These are phyloP conservation scores for Dolichopus griseipennis DNA, from an alignment of 2,888 invertebrate genomes.

Conservation along the genomic window DNA sequence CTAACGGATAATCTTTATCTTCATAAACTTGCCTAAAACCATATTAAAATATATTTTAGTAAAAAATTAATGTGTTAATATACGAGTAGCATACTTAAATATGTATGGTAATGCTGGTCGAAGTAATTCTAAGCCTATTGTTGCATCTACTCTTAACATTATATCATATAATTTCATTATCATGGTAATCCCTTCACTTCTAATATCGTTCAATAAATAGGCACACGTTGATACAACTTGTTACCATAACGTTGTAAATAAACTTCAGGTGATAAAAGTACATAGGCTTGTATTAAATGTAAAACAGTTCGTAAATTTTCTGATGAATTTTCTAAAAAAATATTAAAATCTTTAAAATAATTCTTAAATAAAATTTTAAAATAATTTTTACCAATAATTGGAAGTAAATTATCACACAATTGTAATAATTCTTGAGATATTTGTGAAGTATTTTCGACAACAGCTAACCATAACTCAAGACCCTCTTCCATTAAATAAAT, in stretches of 20 bases:
- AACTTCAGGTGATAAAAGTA: slow-evolving; percentile 67
- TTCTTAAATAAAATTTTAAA: not conserved
- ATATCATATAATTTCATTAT: slow-evolving; percentile 67
- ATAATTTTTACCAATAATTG: slow-evolving; percentile 55
- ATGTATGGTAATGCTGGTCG: slow-evolving; percentile 54
- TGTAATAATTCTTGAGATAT: slow-evolving; percentile 59
- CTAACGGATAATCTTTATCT: slow-evolving; percentile 61
- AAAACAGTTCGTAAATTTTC: slow-evolving; percentile 73
- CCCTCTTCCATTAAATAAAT: slow-evolving; percentile 90
- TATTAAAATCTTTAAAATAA: slow-evolving; percentile 19
- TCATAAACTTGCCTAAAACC: slow-evolving; percentile 53
- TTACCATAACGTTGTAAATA: slow-evolving; percentile 64
- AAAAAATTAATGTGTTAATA: not conserved
- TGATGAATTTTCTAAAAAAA: slow-evolving; percentile 61
- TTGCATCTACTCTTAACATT: slow-evolving; percentile 63
- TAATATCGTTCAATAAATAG: slow-evolving; percentile 68
- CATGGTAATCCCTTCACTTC: slow-evolving; percentile 61
- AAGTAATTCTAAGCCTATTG: slow-evolving; percentile 63
- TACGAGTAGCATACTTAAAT: slow-evolving; percentile 46
- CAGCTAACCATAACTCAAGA: slow-evolving; percentile 77
- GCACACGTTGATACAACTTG: slow-evolving; percentile 61
- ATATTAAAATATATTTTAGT: slow-evolving; percentile 22
- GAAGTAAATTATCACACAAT: slow-evolving; percentile 64
- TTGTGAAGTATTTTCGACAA: slow-evolving; percentile 65
- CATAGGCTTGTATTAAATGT: slow-evolving; percentile 73